Evolutionary conservation across 2,113 vertebrate species (phyloP).

Genomic region (Ageneiosus marmoratus): DNA sequence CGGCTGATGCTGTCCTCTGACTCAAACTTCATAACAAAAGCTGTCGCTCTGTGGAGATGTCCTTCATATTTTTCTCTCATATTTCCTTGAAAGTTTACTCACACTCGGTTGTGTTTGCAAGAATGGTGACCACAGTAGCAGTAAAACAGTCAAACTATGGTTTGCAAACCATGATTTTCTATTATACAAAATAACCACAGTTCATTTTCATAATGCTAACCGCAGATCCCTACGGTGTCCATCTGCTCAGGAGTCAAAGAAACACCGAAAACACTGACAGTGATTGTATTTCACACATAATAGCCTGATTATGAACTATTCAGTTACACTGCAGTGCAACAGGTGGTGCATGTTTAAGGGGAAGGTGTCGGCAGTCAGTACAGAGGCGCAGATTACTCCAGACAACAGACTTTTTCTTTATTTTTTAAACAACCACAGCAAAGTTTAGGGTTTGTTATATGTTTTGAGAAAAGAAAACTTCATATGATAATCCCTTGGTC

Average conservation of each 20-base stretch:
- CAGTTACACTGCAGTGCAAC: constrained; percentile 16
- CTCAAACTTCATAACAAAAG: no score
- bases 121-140: not conserved
- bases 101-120: not conserved
- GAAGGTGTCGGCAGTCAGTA: not conserved
- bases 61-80: not conserved
- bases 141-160: not conserved
- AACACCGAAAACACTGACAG: not conserved
- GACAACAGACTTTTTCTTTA: not conserved
- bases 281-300: constrained; percentile 24
- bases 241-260: constrained; percentile 8
- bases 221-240: not conserved
- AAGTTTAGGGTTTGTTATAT: not conserved
- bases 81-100: not conserved
- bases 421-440: not conserved
- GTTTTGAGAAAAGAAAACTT: not conserved
- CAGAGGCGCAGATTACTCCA: constrained; percentile 1
- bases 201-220: not conserved
- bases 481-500: not conserved
- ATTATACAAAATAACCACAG: not conserved
- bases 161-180: not conserved
- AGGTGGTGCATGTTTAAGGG: constrained; percentile 27
- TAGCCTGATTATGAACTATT: constrained; percentile 23
- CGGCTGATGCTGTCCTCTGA: no score
- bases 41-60: not conserved